Evolutionary conservation across 1,140 invertebrate genomes (phyloP), one percentile per base, ranked within the genome.

Genomic region (Drepana arcuata): DNA sequence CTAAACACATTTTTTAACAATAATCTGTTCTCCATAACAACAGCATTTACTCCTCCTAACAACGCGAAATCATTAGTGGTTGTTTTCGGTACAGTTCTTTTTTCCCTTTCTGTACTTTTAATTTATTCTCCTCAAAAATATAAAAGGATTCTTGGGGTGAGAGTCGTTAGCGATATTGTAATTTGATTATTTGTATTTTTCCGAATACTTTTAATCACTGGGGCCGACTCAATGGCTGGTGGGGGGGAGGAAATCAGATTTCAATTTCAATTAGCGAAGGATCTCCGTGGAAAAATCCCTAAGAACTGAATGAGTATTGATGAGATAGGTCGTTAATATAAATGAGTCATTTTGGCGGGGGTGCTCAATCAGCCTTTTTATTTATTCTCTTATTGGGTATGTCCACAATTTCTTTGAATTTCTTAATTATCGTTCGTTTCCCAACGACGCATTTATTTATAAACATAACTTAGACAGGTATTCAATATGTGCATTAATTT

Each of bases 141-240:
- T 78, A 81, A 78, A 81, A 79, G 77, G 74, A 79, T 81, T 78
- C 64, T 60, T 58, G 62, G 64, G 66, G 71, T 62, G 58, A 52
- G 58, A 36, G 56, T 81, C 74, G 77, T 79, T 81, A 81, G 66
- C 70, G 67, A 79, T 82, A 79, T 82, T 78, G 78, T 82, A 82
- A 82, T 82, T 82, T 79, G 71, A 82, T 82, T 82, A 82, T 82
- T 82, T 82, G 74, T 82, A 68, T 81, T 82, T 81, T 77, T 75
- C 54, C 63, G 67, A 75, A 79, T 77, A 77, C 74, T 78, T 82
- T 82, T 78, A 79, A 79, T 82, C 74, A 79, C 70, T 54, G 43
- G 49, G 55, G 48, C 27, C 52, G 37, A 54, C 47, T 61, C 45
- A 57, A 58, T 61, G 62, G 59, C 18, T 53, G 51, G 39, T 53